Percentiles rank a stretch among this genome's conserved stretches.
These are phyloP conservation scores for Hylia prasina DNA, from an alignment of 2,113 vertebrate species.

Conservation along the genomic window DNA sequence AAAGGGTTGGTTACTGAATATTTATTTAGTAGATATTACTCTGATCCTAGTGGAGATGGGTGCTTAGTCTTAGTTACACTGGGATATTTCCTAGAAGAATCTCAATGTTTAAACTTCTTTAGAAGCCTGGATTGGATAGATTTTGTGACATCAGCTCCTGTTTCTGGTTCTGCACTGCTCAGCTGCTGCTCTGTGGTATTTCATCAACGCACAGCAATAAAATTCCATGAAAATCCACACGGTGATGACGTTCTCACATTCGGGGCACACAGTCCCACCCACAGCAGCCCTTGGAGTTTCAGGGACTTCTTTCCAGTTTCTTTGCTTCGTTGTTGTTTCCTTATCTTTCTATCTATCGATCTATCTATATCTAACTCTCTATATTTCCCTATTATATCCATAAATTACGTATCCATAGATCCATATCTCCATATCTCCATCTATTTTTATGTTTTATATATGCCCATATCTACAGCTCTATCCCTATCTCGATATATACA, in stretches of 20 bases:
- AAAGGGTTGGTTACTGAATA: too few relatives aligned
- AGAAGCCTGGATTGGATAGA: background rate
- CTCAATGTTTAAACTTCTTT: background rate
- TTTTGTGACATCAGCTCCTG: background rate
- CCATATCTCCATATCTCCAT: too few relatives aligned
- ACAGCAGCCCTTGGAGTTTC: background rate
- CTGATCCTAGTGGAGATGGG: background rate
- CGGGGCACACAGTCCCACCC: rapidly evolving
- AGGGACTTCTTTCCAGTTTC: background rate
- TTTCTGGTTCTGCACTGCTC: background rate
- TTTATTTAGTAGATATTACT: background rate
- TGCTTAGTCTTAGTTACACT: rapidly evolving
- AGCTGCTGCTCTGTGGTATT: rapidly evolving
- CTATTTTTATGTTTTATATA: background rate
- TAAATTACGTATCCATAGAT: background rate
- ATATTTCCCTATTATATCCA: background rate
- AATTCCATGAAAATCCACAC: rapidly evolving
- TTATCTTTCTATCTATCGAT: background rate
- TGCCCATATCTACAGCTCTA: background rate
- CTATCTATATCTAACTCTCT: background rate
- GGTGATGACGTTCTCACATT: rapidly evolving
- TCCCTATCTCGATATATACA: background rate
- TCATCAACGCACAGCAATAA: background rate
- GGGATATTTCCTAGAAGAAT: background rate
- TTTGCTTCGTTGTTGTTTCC: background rate